Base-by-base conservation (phyloP, 2,888 invertebrate genomes). In the Leptothorax acervorum region DNA sequence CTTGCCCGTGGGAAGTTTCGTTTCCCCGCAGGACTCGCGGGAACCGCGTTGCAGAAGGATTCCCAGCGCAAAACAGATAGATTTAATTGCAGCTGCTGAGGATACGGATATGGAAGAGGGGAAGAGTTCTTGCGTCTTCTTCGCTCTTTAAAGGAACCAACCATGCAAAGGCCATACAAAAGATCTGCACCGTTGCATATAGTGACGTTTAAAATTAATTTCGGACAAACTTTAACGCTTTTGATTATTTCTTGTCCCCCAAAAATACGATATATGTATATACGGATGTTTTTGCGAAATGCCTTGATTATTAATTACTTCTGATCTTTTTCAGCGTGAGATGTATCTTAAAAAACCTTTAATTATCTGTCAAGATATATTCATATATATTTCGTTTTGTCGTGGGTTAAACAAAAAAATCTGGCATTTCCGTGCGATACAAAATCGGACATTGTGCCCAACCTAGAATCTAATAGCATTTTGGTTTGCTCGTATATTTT, bases 1-100 rank as follows among this genome's bases (percentile, higher is more conserved):
- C 74, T 15, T 15, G 53, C 66, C 62, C 85, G 89, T 90, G 90
- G 85, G 90, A 90, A 90, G 65, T 65, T 73, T 51, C 23, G 48
- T 48, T 63, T 65, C 57, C 78, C 82, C 9, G 60, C 28, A 74
- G 86, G 81, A 85, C 74, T 84, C 90, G 83, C 89, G 90, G 89
- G 90, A 90, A 90, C 89, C 84, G 65, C 63, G 31, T 42, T 8
- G 39, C 60, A 68, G 31, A 48, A 82, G 84, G 74, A 90, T 90
- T 90, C 90, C 88, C 90, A 90, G 87, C 82, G 86, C 73, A 18
- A 53, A 55, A 81, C 78, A 84, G 87, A 89, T 86, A 86, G 81
- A 84, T 78, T 87, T 90, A 88, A 90, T 89, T 90, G 74, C 71
- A 71, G 48, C 39, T 42, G 51, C 51, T 51, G 75, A 45, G 65